Evolutionary conservation across 2,888 invertebrate species (phyloP).

Genomic region (Alentia gelatinosa): DNA sequence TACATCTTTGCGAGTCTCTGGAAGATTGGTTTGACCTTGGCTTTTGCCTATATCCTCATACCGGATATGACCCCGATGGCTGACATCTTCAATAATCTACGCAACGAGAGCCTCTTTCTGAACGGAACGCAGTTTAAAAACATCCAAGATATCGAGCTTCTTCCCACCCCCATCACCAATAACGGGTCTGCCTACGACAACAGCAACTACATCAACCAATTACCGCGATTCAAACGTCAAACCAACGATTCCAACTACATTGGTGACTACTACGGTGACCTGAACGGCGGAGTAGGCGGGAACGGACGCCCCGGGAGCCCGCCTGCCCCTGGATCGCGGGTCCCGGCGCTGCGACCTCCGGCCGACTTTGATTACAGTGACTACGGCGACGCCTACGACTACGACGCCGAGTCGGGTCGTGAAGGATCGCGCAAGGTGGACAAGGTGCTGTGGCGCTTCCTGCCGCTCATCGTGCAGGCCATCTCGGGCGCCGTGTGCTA

Average conservation of each 20-base stretch:
- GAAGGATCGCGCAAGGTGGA: constrained; percentile 43
- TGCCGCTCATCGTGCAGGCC: constrained; percentile 72
- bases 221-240: neutral
- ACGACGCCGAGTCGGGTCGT: neutral
- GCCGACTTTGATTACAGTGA: constrained; percentile 42
- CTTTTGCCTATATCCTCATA: constrained; percentile 64
- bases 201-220: constrained; percentile 5
- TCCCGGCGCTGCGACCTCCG: neutral
- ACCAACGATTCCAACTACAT: neutral
- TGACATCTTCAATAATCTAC: constrained; percentile 62
- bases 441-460: constrained; percentile 60
- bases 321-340: neutral
- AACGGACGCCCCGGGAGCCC: neutral
- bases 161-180: neutral
- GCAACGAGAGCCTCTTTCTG: constrained; percentile 61
- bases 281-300: neutral
- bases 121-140: neutral
- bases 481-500: constrained; percentile 80
- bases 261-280: neutral
- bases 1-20: constrained; percentile 67
- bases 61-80: constrained; percentile 66
- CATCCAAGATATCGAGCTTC: neutral
- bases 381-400: constrained; percentile 46
- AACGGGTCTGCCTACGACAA: constrained; percentile 56
- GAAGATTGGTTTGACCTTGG: constrained; percentile 65